These are phyloP conservation scores for Sorex araneus DNA, from an alignment of 2,113 vertebrate genomes.

Conservation along the genomic window DNA sequence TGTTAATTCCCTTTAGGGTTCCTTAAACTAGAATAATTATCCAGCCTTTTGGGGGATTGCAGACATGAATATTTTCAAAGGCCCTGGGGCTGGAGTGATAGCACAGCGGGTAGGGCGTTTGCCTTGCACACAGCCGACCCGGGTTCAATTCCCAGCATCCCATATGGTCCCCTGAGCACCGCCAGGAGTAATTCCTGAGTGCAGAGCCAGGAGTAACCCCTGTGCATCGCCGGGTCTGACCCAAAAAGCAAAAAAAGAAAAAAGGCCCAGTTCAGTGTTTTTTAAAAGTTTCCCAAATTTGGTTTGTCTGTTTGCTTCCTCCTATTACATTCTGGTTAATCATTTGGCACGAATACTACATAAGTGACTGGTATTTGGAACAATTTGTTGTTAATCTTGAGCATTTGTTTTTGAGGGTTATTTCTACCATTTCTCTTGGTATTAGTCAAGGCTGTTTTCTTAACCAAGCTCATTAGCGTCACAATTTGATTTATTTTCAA, in stretches of 20 bases:
- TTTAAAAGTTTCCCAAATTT: background rate
- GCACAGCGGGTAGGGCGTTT: too few species aligned
- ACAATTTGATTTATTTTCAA: constrained; percentile 4
- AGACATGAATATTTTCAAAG: background rate
- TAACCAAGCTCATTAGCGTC: background rate
- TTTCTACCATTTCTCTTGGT: constrained; percentile 1
- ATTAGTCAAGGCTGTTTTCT: background rate
- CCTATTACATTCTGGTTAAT: background rate
- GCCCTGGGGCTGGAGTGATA: too few species aligned
- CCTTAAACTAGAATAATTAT: background rate
- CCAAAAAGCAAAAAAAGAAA: too few species aligned
- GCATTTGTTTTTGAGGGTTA: background rate
- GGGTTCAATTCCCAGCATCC: too few species aligned
- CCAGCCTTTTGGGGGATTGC: background rate
- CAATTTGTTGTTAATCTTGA: background rate
- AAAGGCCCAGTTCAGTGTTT: background rate
- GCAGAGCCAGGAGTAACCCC: too few species aligned
- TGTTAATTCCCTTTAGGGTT: background rate
- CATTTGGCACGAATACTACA: background rate
- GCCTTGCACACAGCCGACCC: too few species aligned
- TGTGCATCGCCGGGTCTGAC: too few species aligned
- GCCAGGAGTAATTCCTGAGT: too few species aligned
- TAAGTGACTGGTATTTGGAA: background rate
- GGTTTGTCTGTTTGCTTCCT: background rate
- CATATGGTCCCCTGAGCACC: too few species aligned